Evolutionary conservation across 2,797 vertebrate species (phyloP), one percentile per base, ranked within the genome.

Genomic region (Tachyglossus aculeatus): DNA sequence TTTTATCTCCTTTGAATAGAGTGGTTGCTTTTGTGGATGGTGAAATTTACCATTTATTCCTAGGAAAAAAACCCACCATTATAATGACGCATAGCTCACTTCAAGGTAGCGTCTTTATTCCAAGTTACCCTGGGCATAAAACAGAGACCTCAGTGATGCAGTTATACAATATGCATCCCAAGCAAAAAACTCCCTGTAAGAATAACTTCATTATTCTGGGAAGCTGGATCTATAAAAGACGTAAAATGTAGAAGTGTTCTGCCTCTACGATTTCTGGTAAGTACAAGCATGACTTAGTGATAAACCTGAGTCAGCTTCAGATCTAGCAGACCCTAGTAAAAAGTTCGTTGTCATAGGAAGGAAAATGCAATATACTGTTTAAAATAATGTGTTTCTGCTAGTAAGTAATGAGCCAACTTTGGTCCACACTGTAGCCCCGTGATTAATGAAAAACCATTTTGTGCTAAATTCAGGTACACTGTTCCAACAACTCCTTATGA

Each of bases 131-230:
- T 84, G 81, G 77, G 84, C 74, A 84, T 67, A 86, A 73, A 84
- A 81, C 66, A 83, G 71, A 90, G 70, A 76, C 71, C 78, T 88
- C 69, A 84, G 83, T 84, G 74, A n/a, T 85, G 77, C 81, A 89
- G 82, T 90, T 84, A 89, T 71, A 89, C 65, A 90, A 88, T 83
- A 53, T 90, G 80, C 85, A 86, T 79, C 84, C 38, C 82, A 83
- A 89, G 89, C 89, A 90, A 88, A n/a, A 88, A 90, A 75, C 10
- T 83, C 73, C 60, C 82, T 77, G 74, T 81, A 90, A 88, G 89
- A 87, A 79, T 89, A 91, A 88, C 82, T 91, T 91, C 86, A 89
- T 87, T 89, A 89, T 92, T 93, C 90, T 93, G 88, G 89, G 90
- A 93, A 94, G 86, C 4, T 78, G 85, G 76, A 87, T 89, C 88